phyloP scores from a whole-genome alignment of 2,113 vertebrate species.

The Calidris pygmaea region DNA sequence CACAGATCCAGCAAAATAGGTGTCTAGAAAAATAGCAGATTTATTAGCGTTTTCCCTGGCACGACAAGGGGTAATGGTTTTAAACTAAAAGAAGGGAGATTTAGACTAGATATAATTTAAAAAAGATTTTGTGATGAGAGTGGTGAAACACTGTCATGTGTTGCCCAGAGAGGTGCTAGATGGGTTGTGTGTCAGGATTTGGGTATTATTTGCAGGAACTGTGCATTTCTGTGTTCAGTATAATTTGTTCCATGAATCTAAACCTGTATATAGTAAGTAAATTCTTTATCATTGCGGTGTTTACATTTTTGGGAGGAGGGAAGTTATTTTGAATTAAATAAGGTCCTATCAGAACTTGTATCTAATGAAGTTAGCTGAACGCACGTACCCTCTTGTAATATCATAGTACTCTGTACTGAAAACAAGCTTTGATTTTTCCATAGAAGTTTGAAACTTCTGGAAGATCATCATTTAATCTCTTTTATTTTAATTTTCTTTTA shows the following conservation, averaged over 20 bases:
- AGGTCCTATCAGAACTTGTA: neutral
- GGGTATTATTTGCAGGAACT: neutral
- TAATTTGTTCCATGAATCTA: neutral
- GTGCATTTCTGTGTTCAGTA: neutral
- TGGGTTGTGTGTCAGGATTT: neutral
- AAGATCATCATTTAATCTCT: neutral
- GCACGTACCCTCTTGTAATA: neutral
- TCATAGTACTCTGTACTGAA: neutral
- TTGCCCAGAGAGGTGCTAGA: neutral
- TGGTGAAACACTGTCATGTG: neutral
- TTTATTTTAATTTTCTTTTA: neutral
- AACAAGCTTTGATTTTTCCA: neutral
- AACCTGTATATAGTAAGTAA: neutral
- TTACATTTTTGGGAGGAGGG: neutral
- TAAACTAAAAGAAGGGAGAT: neutral
- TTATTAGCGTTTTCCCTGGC: neutral
- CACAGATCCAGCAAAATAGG: neutral
- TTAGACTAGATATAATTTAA: neutral
- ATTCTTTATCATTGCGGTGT: neutral
- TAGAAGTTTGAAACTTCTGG: neutral
- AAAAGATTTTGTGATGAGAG: neutral
- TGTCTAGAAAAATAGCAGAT: neutral
- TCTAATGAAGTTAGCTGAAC: neutral
- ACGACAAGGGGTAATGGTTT: neutral
- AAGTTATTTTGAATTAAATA: neutral